Base-by-base conservation (phyloP, 1,140 invertebrate genomes). In the Camponotus vicinus region DNA sequence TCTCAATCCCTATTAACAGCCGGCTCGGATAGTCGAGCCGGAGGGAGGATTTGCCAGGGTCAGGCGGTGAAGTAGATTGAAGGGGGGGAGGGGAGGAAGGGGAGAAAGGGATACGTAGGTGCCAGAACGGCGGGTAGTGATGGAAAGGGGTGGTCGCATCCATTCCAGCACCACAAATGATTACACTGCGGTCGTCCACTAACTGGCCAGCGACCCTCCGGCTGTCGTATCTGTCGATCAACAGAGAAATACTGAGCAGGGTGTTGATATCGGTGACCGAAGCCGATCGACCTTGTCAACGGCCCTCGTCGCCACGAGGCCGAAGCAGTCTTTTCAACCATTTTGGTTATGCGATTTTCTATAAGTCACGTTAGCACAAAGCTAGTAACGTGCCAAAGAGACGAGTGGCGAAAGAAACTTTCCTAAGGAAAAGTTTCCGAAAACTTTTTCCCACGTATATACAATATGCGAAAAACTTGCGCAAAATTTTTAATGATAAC, bases 181-280 rank as follows among this genome's bases (percentile, higher is more conserved):
- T 95, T 95, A 94, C 93, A 93, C 92, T 93, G 94, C 90, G 93
- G 93, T 88, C 87, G 89, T 92, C 92, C 92, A 88, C 94, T 94
- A 94, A 94, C 93, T 93, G 92, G 92, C 92, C 92, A 91, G 87
- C 90, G 84, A 90, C 86, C 92, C 87, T 89, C 85, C 90, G 88
- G 52, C 64, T 55, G 55, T 73, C 82, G 84, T 88, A 86, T 88
- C 84, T 88, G 90, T 89, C 90, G 90, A 91, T 91, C 90, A 90
- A 91, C 90, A 91, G 83, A 76, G 89, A 71, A 86, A 90, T 82
- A 82, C 80, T 67, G 57, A 78, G 73, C 83, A 42, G 86, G 85
- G 90, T 91, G 85, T 88, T 85, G 90, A 87, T 91, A 63, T 76
- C 78, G 45, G 89, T 75, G 86, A 86, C 86, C 40, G 34, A 57